A percentile compares a stretch with the other conserved stretches of the same genome.
phyloP scores from a whole-genome alignment of 2,888 invertebrate species.

The Trachelus troglodyta region DNA sequence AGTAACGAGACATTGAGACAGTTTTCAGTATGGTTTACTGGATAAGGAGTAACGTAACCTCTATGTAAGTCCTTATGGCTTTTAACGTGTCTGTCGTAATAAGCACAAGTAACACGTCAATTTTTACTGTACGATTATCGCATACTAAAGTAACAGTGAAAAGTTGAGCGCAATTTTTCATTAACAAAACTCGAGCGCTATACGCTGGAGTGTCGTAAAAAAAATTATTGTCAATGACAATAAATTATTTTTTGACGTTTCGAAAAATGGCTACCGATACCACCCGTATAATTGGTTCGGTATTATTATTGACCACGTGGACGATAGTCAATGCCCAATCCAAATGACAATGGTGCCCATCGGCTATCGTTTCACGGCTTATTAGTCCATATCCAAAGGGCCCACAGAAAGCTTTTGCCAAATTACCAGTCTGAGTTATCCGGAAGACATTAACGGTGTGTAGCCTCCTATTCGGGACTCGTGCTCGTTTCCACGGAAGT shows the following conservation, averaged over 20 bases:
- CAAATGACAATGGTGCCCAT: background rate
- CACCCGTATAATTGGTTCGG: background rate
- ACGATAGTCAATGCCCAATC: background rate
- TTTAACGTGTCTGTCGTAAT: background rate
- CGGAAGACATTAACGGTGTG: background rate
- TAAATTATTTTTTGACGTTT: background rate
- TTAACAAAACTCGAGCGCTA: background rate
- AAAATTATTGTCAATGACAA: background rate
- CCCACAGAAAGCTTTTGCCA: background rate
- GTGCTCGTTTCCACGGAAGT: background rate
- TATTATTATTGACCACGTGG: background rate
- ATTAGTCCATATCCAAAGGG: conserved; percentile 37
- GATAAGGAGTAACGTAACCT: background rate
- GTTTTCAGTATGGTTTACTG: background rate
- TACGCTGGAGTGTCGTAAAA: background rate
- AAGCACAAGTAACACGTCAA: background rate
- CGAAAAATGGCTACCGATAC: background rate
- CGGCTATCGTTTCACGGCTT: conserved; percentile 48
- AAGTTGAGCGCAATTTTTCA: background rate
- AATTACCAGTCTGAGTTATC: background rate
- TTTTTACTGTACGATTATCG: background rate
- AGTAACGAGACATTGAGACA: background rate
- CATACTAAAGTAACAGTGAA: background rate
- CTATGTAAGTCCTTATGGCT: background rate
- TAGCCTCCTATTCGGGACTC: background rate